Base-by-base conservation (phyloP, 2,888 invertebrate species). In the Alloplasta piceator region DNA sequence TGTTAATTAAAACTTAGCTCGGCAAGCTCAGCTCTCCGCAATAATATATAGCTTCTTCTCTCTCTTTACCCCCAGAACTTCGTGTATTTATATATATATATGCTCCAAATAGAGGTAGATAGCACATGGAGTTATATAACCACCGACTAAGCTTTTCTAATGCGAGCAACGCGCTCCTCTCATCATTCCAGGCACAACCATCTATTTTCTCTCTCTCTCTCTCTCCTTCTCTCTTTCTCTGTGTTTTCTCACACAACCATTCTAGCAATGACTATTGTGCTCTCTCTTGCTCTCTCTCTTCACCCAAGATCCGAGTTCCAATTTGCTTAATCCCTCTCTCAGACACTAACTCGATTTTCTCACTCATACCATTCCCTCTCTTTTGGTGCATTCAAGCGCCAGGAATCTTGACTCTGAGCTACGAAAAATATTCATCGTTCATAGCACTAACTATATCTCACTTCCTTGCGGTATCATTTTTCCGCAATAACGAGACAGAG, bases 1-100 rank as follows among this genome's bases (percentile, higher is more conserved):
- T 90, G 89, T 89, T 90, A 90, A 90, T 90, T 90, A 90, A 90
- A 90, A 90, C 88, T 90, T 89, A 85, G 87, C 88, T 88, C 87
- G 26, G 26, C 85, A 85, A 85, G 87, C 85, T 86, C 83, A 78
- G 79, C 83, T 85, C 78, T 80, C 82, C 75, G 52, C 61, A 63
- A 72, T 72, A 72, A 72, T 72, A 61, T 72, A 26, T 79, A 67
- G 71, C 63, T 83, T 80, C 78, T 79, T 67, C 85, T 82, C 78
- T 80, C 68, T 72, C 7, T 75, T 67, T 68, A 66, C 52, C 64
- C 79, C 68, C 77, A 39, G 73, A 39, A 70, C 78, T 76, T 16
- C 52, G 38, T 48, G 12, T 71, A 39, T 67, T 74, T 36, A 14
- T 73, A 26, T 26, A 26, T 26, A 26, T 67, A 12, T 52, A 67